phyloP scores from a whole-genome alignment of 35 echinoderm and acorn worm species.

The Strongylocentrotus purpuratus region DNA sequence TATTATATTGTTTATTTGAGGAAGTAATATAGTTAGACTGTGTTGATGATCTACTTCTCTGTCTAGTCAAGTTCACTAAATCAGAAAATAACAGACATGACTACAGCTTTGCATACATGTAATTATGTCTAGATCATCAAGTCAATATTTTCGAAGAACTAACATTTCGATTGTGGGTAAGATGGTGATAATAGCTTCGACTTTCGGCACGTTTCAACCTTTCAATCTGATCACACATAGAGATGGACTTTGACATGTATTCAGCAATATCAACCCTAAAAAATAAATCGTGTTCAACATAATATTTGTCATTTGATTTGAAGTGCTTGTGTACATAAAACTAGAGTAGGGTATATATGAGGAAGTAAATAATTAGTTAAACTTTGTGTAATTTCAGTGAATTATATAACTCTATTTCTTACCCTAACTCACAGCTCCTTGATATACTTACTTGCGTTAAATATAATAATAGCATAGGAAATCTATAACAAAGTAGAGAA shows the following conservation, averaged over 20 bases:
- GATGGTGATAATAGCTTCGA: not conserved
- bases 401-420: too few relatives aligned
- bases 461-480: not conserved
- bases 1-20: not conserved
- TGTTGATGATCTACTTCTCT: not conserved
- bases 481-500: not conserved
- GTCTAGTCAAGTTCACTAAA: not conserved
- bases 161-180: not conserved
- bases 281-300: not conserved
- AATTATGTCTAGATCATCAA: not conserved
- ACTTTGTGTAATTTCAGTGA: too few relatives aligned
- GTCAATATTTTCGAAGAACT: not conserved
- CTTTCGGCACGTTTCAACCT: not conserved
- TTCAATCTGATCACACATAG: not conserved
- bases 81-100: not conserved
- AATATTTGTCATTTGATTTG: not conserved
- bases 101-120: not conserved
- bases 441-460: not conserved
- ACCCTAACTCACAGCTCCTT: too few relatives aligned
- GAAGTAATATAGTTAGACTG: not conserved
- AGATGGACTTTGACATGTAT: slow-evolving; percentile 11
- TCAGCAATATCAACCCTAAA: not conserved
- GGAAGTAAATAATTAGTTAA: not conserved
- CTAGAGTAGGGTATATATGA: not conserved
- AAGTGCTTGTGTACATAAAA: not conserved